Base-by-base conservation (phyloP, 2,888 invertebrate species). In the Ptychoptera contaminata region DNA sequence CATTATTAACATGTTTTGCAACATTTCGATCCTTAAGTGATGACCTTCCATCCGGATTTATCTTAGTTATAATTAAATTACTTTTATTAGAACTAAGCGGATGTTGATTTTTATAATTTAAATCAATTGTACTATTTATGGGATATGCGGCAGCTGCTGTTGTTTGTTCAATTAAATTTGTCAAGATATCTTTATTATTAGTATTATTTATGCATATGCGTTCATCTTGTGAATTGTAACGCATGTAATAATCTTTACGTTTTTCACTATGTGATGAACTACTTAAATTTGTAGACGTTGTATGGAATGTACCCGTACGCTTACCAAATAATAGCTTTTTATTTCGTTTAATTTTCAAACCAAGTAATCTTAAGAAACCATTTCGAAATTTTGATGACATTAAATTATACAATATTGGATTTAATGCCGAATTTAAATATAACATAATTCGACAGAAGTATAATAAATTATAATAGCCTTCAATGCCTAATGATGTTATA, bases 371-470 rank as follows among this genome's bases (percentile, higher is more conserved):
- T 44, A 81, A 70, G 54, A 87, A 86, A 5, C 85, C 86, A 42
- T 79, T 79, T 8, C 91, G 74, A 67, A 92, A 92, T 61, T 90
- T 91, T 1, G 88, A 84, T 47, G 88, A 88, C 81, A 91, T 87
- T 45, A 91, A 73, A 62, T 90, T 91, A 66, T 92, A 92, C 43
- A 92, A 68, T 55, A 91, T 84, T 10, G 91, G 91, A 69, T 92
- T 92, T 45, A 90, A 78, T 10, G 90, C 90, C 40, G 90, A 90
- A 65, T 92, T 91, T 44, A 90, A 73, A 66, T 90, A 88, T 52
- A 87, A 68, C 82, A 91, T 84, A 44, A 88, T 79, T 52, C 91
- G 76, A 58, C 83, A 83, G 65, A 88, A 83, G 64, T 84, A 87
- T 49, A 91, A 69, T 48, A 90, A 68, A 60, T 79, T 82, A 65